Conservation (phyloP, 2,797 vertebrate species). For the Pachyuromys duprasi region DNA sequence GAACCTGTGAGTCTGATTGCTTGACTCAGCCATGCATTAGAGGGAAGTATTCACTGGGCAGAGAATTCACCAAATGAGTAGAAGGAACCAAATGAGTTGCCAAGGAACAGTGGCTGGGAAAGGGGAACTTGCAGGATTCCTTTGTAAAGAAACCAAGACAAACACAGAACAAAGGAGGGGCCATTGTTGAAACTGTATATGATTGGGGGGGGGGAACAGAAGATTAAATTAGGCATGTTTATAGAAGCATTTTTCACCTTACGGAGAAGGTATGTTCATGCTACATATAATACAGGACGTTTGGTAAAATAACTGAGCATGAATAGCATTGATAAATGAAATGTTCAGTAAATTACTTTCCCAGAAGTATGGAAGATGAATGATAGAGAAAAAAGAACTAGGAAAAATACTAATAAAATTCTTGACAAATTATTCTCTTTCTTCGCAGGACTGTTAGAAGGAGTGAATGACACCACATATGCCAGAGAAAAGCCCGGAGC, state of each 20-base stretch:
- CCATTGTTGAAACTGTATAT: background rate
- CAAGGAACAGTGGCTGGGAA: background rate
- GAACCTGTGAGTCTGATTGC: background rate
- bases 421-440: background rate
- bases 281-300: constrained; percentile 23
- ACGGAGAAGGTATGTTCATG: constrained; percentile 26
- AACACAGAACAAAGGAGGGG: background rate
- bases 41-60: background rate
- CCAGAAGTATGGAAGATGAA: constrained; percentile 27
- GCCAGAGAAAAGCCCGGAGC: background rate
- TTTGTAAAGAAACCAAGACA: background rate
- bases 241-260: background rate
- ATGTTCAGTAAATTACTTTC: constrained; percentile 26
- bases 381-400: constrained; percentile 9
- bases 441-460: background rate
- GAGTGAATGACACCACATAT: background rate
- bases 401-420: constrained; percentile 48
- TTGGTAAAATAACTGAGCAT: constrained; percentile 56
- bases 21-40: background rate
- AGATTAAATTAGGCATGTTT: background rate
- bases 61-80: background rate
- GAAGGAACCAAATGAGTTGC: background rate
- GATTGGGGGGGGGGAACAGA: background rate
- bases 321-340: constrained; percentile 46
- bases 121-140: background rate